Percentiles rank a stretch among this genome's conserved stretches.
phyloP scores from a whole-genome alignment of 2,113 vertebrate genomes.

The Pseudolaguvia tuberculata region DNA sequence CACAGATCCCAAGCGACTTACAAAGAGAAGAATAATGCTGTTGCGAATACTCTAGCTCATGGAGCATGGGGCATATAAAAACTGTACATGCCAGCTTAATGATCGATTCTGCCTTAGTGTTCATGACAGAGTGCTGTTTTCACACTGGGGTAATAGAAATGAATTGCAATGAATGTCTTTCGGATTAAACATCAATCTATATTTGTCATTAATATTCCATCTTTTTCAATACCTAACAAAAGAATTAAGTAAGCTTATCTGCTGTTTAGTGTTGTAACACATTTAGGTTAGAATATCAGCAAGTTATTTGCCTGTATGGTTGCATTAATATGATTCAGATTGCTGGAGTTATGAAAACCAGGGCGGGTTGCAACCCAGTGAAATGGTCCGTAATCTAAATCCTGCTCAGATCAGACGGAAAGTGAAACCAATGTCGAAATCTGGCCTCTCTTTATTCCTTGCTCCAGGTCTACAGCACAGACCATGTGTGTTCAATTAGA shows the following conservation, averaged over 20 bases:
- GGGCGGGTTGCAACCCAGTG: not conserved
- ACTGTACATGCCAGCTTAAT: slow-evolving; percentile 27
- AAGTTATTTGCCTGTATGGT: slow-evolving; percentile 9
- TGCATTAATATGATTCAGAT: slow-evolving; percentile 26
- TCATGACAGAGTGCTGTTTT: slow-evolving; percentile 33
- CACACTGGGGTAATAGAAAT: slow-evolving; percentile 28
- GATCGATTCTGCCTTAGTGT: slow-evolving; percentile 39
- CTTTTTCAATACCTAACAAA: not conserved
- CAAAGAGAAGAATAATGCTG: slow-evolving; percentile 39
- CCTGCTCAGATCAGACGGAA: not conserved
- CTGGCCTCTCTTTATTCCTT: not conserved
- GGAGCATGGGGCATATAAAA: slow-evolving; percentile 29
- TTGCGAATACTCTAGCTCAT: slow-evolving; percentile 40
- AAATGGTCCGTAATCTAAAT: not conserved
- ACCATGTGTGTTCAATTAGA: slow-evolving; percentile 34
- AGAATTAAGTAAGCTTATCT: not conserved
- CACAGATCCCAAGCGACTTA: slow-evolving; percentile 17
- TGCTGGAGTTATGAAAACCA: slow-evolving; percentile 20
- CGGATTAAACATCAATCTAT: slow-evolving; percentile 11
- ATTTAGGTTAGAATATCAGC: not conserved
- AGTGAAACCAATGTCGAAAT: not conserved
- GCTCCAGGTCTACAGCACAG: not conserved
- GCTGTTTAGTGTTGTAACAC: not conserved
- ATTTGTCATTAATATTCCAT: not conserved
- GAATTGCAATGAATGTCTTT: not conserved